Evolutionary conservation across 2,113 vertebrate species (phyloP), one percentile per base, ranked within the genome.

Genomic region (Aramus guarauna): DNA sequence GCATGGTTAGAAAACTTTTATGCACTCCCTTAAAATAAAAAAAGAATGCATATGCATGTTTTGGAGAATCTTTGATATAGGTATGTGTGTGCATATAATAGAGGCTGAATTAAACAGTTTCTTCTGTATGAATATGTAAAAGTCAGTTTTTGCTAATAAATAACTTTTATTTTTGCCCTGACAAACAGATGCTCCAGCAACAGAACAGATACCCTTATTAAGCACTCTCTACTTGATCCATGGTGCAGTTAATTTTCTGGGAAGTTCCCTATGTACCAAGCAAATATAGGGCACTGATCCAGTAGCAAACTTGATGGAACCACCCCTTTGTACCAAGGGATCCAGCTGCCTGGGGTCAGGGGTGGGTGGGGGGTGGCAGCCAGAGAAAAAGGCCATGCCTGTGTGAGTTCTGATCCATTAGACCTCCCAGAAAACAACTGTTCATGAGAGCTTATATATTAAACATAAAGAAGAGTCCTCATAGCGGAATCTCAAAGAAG

Each of bases 1-100:
- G 97, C 60, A 88, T 71, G 79, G 55, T 97, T 95, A 73, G 69
- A 90, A 96, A 86, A 89, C 82, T 97, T 97, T 97, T 92, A 94
- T 92, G 87, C 67, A 90, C 69, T 91, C 81, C 88, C 72, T 94
- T 97, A 67, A 48, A 67, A 94, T 80, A 95, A 96, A 92, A 41
- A 91, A 88, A 76, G 89, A 94, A 95, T 85, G 45, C 73, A 72
- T 69, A 90, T 82, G 69, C 66, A 95, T 91, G 95, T 87, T 75
- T 81, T 83, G 62, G 86, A 32, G 58, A 95, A 97, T 97, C 94
- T 93, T 95, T 94, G 75, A 83, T 90, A 95, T 92, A 85, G 77
- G 88, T 94, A 74, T 47, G 47, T 81, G 56, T 45, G 58, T 62
- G 39, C 36, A 64, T 53, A 76, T 45, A 89, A 73, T 24, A 64